Percentiles rank a stretch among this genome's conserved stretches.
Evolutionary conservation across 2,888 invertebrate genomes (phyloP).

Genomic region (Alloscopus bannaensis): DNA sequence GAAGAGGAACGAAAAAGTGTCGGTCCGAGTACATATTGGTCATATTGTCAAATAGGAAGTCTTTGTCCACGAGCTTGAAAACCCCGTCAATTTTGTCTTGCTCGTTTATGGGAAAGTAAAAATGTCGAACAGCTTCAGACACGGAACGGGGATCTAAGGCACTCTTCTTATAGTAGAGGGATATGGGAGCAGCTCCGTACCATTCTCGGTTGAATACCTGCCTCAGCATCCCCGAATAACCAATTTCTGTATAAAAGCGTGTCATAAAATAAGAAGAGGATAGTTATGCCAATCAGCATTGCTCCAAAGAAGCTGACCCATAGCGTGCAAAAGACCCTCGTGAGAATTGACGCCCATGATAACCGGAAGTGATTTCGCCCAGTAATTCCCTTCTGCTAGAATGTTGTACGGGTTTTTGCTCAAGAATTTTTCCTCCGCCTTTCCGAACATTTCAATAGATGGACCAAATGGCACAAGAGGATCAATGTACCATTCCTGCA

Average conservation of each 20-base stretch:
- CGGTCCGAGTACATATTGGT: constrained; percentile 70
- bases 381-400: constrained; percentile 63
- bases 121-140: constrained; percentile 49
- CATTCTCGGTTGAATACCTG: constrained; percentile 69
- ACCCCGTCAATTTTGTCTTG: constrained; percentile 8
- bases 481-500: constrained; percentile 69
- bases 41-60: constrained; percentile 52
- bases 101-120: constrained; percentile 56
- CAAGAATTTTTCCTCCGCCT: constrained; percentile 60
- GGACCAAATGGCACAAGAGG: constrained; percentile 69
- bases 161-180: constrained; percentile 52
- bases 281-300: neutral
- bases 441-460: constrained; percentile 56
- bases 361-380: constrained; percentile 63
- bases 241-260: constrained; percentile 62
- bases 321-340: constrained; percentile 68
- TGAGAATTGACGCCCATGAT: constrained; percentile 69
- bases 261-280: neutral
- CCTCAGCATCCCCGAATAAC: constrained; percentile 44
- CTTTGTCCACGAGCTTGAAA: constrained; percentile 46
- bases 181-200: constrained; percentile 67
- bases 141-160: constrained; percentile 39
- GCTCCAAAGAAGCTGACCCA: constrained; percentile 42
- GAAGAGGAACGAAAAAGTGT: constrained; percentile 68
- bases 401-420: constrained; percentile 57